phyloP scores from a whole-genome alignment of 2,797 vertebrate genomes.

The Novumbra hubbsi region DNA sequence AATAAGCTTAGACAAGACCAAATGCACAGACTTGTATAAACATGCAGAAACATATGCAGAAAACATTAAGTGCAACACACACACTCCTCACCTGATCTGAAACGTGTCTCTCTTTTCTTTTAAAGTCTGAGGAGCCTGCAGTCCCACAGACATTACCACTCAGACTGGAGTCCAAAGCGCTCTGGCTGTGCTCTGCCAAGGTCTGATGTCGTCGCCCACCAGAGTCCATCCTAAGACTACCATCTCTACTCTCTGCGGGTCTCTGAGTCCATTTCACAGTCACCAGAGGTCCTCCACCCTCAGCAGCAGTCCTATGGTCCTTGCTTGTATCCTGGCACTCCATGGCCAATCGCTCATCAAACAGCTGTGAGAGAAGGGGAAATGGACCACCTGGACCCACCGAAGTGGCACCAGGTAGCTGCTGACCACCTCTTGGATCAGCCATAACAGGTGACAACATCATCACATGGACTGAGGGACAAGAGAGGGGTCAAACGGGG shows the following conservation, averaged over 20 bases:
- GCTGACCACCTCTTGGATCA: slow-evolving; percentile 32
- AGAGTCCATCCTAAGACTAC: slow-evolving; percentile 4
- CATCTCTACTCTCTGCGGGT: slow-evolving; percentile 3
- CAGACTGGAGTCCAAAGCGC: not conserved
- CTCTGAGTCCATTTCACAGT: slow-evolving; percentile 14
- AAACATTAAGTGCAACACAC: not conserved
- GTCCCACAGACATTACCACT: not conserved
- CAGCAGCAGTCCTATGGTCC: slow-evolving; percentile 17
- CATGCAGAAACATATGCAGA: not conserved
- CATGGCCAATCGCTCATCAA: slow-evolving; percentile 29
- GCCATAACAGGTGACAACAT: slow-evolving; percentile 51
- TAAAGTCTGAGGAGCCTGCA: not conserved
- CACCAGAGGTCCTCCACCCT: slow-evolving; percentile 8
- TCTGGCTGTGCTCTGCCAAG: not conserved
- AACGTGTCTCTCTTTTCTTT: not conserved
- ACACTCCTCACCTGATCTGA: slow-evolving; percentile 5
- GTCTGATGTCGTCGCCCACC: not conserved
- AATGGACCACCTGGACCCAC: slow-evolving; percentile 18
- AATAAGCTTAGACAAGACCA: not conserved
- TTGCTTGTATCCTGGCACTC: slow-evolving; percentile 26
- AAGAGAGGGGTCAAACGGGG: not conserved
- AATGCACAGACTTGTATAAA: not conserved
- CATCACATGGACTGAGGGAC: slow-evolving; percentile 24
- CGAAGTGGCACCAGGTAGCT: slow-evolving; percentile 26
- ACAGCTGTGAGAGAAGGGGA: slow-evolving; percentile 30